phyloP scores from a whole-genome alignment of 64 coral and sea anemone genomes.

The Stylophora pistillata region DNA sequence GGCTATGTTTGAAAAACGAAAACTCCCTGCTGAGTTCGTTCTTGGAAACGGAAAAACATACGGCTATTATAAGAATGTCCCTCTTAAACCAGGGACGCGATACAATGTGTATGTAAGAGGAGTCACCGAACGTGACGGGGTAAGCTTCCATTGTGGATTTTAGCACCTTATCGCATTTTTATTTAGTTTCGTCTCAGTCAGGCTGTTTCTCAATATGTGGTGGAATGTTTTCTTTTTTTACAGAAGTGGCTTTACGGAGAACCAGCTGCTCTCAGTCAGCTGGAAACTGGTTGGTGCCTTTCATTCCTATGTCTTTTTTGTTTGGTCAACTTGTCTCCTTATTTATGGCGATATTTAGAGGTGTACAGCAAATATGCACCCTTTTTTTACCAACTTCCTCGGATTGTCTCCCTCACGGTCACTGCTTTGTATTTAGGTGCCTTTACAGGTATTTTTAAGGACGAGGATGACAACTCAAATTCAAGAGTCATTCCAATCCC shows the following conservation, averaged over 20 bases:
- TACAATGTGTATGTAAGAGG: constrained; percentile 55
- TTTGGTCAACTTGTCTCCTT: background rate
- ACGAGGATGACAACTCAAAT: too few relatives aligned
- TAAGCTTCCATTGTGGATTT: background rate
- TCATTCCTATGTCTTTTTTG: background rate
- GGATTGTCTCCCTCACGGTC: too few relatives aligned
- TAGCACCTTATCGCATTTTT: background rate
- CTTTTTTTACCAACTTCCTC: too few relatives aligned
- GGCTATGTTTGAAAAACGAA: constrained; percentile 19
- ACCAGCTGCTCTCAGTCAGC: constrained; percentile 17
- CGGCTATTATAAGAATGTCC: constrained; percentile 29
- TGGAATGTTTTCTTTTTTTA: background rate
- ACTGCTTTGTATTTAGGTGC: too few relatives aligned
- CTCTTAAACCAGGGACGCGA: constrained; percentile 30
- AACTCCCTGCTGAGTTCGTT: constrained; percentile 32
- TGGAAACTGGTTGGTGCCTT: constrained; percentile 17
- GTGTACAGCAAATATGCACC: too few relatives aligned
- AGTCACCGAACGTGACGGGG: constrained; percentile 56
- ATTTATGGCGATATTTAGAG: background rate
- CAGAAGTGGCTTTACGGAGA: constrained; percentile 52
- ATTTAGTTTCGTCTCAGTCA: background rate
- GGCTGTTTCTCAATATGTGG: background rate
- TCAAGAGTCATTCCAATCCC: too few relatives aligned
- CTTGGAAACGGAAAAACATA: constrained; percentile 53
- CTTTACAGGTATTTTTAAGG: too few relatives aligned